Conservation (phyloP, 37 sponge, comb jelly and placozoan species). For the Halisarca cf. caerulea region DNA sequence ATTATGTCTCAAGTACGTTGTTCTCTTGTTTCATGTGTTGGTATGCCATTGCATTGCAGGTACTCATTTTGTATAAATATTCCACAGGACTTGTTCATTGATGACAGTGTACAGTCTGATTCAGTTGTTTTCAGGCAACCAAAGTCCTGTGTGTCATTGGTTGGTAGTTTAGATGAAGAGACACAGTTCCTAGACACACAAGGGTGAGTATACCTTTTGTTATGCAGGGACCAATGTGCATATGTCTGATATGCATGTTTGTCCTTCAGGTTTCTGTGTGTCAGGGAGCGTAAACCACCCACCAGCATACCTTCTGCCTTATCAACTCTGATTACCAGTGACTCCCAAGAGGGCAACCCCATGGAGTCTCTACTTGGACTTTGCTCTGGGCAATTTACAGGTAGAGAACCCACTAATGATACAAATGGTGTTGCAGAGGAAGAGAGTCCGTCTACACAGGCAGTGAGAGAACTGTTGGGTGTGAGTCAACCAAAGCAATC, state of each 20-base stretch:
- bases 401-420: not conserved
- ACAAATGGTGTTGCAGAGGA: not conserved
- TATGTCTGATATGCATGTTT: not conserved
- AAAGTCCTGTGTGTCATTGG: not conserved
- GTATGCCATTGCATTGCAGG: no score
- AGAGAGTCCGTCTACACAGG: slow-evolving; percentile 36
- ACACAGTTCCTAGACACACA: slow-evolving; percentile 77
- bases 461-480: slow-evolving; percentile 47
- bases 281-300: slow-evolving; percentile 36
- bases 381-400: slow-evolving; percentile 54
- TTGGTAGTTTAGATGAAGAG: slow-evolving; percentile 34
- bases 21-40: no score
- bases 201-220: slow-evolving; percentile 40
- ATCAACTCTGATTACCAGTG: not conserved
- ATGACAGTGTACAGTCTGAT: not conserved
- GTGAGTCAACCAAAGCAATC: not conserved
- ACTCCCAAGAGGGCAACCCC: not conserved
- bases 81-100: slow-evolving; percentile 31
- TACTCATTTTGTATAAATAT: no score
- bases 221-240: not conserved
- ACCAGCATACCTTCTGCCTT: not conserved
- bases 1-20: not conserved
- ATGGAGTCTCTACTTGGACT: slow-evolving; percentile 36
- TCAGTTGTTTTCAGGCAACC: not conserved
- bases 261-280: slow-evolving; percentile 54